Percentiles rank a stretch among this genome's conserved stretches.
phyloP scores from a whole-genome alignment of 64 coral and sea anemone species.

The Porites lutea region DNA sequence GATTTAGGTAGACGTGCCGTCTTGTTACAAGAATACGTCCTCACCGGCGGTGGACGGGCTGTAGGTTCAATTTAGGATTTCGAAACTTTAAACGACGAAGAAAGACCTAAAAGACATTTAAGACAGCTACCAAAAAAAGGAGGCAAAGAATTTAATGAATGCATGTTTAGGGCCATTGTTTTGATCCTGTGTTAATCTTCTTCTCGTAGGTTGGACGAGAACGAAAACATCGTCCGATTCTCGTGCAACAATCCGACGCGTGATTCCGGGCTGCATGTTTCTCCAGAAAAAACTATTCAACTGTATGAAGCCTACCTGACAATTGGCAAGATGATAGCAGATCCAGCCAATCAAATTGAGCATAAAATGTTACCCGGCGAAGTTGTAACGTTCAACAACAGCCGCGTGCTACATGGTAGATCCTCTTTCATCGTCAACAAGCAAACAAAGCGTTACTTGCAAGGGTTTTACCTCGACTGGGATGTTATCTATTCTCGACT shows the following conservation, averaged over 20 bases:
- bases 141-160: no score
- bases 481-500: constrained; percentile 71
- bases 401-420: constrained; percentile 84
- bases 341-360: constrained; percentile 80
- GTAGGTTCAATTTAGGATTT: no score
- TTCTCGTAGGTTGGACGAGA: constrained; percentile 65
- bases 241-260: constrained; percentile 81
- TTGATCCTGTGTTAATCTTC: neutral
- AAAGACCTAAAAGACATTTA: no score
- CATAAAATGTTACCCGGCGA: constrained; percentile 74
- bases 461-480: constrained; percentile 83
- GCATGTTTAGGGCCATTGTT: no score
- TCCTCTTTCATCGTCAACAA: constrained; percentile 51
- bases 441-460: constrained; percentile 45
- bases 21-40: no score
- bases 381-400: constrained; percentile 85
- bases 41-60: no score
- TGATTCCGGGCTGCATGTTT: constrained; percentile 58
- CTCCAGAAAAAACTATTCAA: constrained; percentile 60
- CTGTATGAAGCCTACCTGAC: constrained; percentile 75
- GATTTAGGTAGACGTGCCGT: no score
- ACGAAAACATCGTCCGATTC: constrained; percentile 64
- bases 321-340: constrained; percentile 74
- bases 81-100: no score
- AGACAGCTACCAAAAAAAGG: no score